Evolutionary conservation across 2,888 invertebrate genomes (phyloP).

Genomic region (Caenorhabditis afra): DNA sequence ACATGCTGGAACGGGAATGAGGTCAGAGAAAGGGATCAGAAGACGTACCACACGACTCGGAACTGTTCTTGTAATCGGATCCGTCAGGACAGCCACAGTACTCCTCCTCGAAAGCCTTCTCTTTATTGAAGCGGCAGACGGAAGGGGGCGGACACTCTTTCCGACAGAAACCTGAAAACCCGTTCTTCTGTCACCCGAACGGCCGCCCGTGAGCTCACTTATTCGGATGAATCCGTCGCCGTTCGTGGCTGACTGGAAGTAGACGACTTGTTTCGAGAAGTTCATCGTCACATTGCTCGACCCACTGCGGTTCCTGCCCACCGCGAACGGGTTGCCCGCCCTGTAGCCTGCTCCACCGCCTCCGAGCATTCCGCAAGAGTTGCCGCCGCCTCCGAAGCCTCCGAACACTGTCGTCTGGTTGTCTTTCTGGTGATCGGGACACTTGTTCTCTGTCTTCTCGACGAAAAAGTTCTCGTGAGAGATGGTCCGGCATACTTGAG

Average conservation of each 20-base stretch:
- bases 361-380: constrained; percentile 69
- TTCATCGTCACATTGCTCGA: constrained; percentile 28
- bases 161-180: constrained; percentile 36
- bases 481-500: constrained; percentile 2
- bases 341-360: constrained; percentile 73
- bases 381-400: constrained; percentile 72
- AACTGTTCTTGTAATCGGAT: constrained; percentile 21
- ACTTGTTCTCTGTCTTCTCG: constrained; percentile 5
- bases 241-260: constrained; percentile 23
- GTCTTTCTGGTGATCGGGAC: constrained; percentile 27
- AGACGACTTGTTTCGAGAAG: constrained; percentile 26
- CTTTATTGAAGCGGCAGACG: constrained; percentile 44
- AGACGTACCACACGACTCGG: constrained; percentile 32
- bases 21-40: neutral
- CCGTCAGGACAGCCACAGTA: constrained; percentile 60
- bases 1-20: constrained; percentile 26
- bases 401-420: constrained; percentile 45
- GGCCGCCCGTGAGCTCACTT: neutral
- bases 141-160: constrained; percentile 34
- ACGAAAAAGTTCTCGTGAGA: constrained; percentile 13
- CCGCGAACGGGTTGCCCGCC: constrained; percentile 57
- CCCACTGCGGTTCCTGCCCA: constrained; percentile 40
- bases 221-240: constrained; percentile 52
- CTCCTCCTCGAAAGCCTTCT: constrained; percentile 33
- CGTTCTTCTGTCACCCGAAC: neutral